Conservation (phyloP, 2,797 vertebrate genomes). For the Hipposideros larvatus region DNA sequence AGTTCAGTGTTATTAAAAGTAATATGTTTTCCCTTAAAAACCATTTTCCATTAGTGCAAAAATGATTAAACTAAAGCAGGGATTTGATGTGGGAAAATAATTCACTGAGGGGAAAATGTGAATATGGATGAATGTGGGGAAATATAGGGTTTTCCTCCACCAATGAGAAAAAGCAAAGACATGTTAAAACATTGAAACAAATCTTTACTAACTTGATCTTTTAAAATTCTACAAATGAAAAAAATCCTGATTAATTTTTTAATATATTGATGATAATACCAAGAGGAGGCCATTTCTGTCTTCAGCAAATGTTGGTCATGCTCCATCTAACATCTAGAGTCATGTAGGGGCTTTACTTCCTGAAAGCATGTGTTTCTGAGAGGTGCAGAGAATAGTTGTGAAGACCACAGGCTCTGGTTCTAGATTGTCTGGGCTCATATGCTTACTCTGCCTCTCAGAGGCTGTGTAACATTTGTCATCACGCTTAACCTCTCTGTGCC, state of each 20-base stretch:
- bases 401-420: not conserved
- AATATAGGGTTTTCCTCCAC: not conserved
- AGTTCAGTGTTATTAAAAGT: not conserved
- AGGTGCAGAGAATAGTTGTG: not conserved
- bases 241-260: not conserved
- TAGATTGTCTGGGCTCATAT: not conserved
- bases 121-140: not conserved
- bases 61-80: not conserved
- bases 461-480: not conserved
- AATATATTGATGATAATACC: not conserved
- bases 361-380: not conserved
- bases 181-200: not conserved
- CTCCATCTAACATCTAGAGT: not conserved
- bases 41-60: not conserved
- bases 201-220: conserved; percentile 14
- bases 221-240: not conserved
- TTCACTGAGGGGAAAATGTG: not conserved
- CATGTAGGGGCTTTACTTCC: not conserved
- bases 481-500: not conserved
- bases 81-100: conserved; percentile 29
- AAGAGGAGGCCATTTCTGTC: not conserved
- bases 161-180: not conserved
- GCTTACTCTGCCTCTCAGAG: not conserved
- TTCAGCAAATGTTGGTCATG: not conserved
- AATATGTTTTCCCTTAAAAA: not conserved